A percentile compares a stretch with the other conserved stretches of the same genome.
phyloP scores from a whole-genome alignment of 2,113 vertebrate species.

The Ictalurus punctatus region DNA sequence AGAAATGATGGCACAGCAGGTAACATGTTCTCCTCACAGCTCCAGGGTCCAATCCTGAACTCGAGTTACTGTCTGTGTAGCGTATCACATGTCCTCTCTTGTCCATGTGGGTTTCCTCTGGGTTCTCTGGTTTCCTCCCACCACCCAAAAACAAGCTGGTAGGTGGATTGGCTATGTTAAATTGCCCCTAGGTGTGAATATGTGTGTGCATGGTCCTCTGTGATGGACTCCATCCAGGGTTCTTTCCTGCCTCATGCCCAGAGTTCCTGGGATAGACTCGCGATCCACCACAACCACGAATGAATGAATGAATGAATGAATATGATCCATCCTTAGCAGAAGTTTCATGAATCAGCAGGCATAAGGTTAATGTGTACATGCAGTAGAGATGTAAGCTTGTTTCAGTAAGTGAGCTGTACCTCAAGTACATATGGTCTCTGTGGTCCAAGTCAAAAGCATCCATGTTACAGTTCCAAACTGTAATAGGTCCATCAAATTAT shows the following conservation, averaged over 20 bases:
- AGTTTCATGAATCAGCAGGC: neutral
- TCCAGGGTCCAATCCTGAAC: neutral
- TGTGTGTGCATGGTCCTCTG: neutral
- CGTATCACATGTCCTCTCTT: neutral
- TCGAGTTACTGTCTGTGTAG: neutral
- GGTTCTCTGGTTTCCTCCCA: neutral
- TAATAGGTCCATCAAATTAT: conserved; percentile 15
- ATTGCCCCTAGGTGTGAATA: neutral
- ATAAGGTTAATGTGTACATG: neutral
- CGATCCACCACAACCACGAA: no score
- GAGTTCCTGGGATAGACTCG: neutral
- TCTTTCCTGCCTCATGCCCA: neutral
- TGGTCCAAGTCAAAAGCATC: neutral
- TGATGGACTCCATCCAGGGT: neutral
- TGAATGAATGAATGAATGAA: neutral
- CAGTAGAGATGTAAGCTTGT: neutral
- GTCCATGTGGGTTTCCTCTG: neutral
- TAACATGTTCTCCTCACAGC: neutral
- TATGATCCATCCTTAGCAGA: neutral
- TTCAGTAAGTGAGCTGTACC: neutral
- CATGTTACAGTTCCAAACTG: neutral
- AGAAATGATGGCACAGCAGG: neutral
- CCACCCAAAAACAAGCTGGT: neutral
- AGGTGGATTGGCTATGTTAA: neutral
- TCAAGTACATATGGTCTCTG: neutral